These are phyloP conservation scores for Lordiphosa collinella DNA, from an alignment of 1,140 invertebrate genomes.

Conservation along the genomic window DNA sequence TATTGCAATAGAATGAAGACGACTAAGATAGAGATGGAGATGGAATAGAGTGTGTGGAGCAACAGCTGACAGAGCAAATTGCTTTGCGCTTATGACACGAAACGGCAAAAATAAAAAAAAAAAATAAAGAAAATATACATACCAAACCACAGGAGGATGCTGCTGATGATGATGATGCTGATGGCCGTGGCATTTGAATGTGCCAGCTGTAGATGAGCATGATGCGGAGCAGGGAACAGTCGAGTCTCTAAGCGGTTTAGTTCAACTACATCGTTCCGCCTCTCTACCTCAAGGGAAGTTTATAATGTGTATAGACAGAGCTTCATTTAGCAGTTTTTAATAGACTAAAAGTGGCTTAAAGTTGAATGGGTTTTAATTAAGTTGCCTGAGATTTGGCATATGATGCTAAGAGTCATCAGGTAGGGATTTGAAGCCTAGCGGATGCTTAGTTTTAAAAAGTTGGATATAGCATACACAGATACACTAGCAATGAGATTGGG, in stretches of 20 bases:
- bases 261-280: not conserved
- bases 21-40: conserved; percentile 1
- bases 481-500: no score
- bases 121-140: conserved; percentile 22
- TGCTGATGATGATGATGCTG: conserved; percentile 21
- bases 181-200: conserved; percentile 30
- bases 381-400: conserved; percentile 7
- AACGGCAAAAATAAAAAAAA: conserved; percentile 22
- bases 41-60: conserved; percentile 7
- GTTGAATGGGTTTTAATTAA: conserved; percentile 45
- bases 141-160: conserved; percentile 24
- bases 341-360: conserved; percentile 8
- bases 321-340: conserved; percentile 34
- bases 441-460: no score
- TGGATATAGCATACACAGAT: no score
- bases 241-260: conserved; percentile 37
- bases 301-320: conserved; percentile 21
- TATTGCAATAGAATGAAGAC: conserved; percentile 52
- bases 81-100: conserved; percentile 66
- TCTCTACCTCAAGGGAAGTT: conserved; percentile 1
- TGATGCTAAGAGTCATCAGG: not conserved
- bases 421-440: not conserved
- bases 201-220: not conserved
- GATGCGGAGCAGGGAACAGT: not conserved
- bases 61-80: conserved; percentile 59